Conservation (phyloP, 2,797 vertebrate genomes). For the Enteromius afrohamiltoni region DNA sequence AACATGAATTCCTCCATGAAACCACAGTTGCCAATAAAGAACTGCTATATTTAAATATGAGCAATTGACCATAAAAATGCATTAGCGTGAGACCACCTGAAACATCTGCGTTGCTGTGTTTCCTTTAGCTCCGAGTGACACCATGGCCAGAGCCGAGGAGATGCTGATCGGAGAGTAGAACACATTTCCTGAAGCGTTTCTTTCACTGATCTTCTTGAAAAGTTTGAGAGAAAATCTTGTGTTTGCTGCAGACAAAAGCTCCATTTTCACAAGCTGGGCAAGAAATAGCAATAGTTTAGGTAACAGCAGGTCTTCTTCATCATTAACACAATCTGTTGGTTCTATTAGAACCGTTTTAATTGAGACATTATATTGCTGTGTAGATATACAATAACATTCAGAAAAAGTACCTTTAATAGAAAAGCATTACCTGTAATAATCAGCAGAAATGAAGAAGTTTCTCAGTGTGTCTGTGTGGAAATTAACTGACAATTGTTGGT, state of each 20-base stretch:
- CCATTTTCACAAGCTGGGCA: conserved; percentile 45
- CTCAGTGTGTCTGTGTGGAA: background rate
- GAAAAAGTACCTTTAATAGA: too few relatives aligned
- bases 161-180: conserved; percentile 85
- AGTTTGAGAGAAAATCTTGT: conserved; percentile 77
- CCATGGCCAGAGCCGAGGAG: conserved; percentile 85
- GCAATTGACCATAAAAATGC: background rate
- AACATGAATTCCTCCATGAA: background rate
- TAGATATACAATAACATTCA: too few relatives aligned
- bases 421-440: background rate
- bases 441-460: background rate
- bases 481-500: background rate
- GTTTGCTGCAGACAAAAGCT: conserved; percentile 71
- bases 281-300: background rate
- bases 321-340: background rate
- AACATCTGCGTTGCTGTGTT: conserved; percentile 83
- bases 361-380: too few relatives aligned
- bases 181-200: too few relatives aligned
- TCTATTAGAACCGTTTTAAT: too few relatives aligned
- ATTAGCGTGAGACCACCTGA: conserved; percentile 73
- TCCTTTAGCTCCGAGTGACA: conserved; percentile 81
- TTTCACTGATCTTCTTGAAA: conserved; percentile 75
- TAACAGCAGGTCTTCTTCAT: background rate
- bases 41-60: background rate
- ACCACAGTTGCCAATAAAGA: background rate